Evolutionary conservation across 2,797 vertebrate species (phyloP).

Genomic region (Clamator glandarius): DNA sequence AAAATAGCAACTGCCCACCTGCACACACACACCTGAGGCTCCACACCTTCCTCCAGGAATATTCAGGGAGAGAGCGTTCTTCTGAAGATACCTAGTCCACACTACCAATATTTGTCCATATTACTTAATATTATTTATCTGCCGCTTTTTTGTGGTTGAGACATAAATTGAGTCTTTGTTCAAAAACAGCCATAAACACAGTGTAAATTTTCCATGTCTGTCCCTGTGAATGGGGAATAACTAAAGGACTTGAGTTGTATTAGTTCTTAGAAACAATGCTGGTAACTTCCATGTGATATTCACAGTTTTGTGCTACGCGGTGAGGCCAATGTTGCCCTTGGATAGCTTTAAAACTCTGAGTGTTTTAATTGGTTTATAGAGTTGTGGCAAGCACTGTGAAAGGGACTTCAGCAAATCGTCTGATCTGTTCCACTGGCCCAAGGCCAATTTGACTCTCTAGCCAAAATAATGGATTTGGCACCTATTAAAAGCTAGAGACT

Average conservation of each 20-base stretch:
- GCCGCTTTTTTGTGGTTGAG: not conserved
- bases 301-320: rapidly evolving
- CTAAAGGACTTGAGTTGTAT: not conserved
- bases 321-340: not conserved
- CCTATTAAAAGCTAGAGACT: not conserved
- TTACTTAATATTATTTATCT: not conserved
- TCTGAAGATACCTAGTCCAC: not conserved
- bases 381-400: not conserved
- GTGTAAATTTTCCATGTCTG: not conserved
- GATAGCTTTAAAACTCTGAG: not conserved
- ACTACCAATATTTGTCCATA: not conserved
- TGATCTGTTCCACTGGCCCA: not conserved
- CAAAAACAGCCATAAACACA: not conserved
- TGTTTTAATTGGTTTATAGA: not conserved
- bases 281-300: not conserved
- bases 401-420: not conserved
- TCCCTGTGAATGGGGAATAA: not conserved
- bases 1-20: not conserved
- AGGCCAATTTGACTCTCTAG: not conserved
- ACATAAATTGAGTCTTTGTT: not conserved
- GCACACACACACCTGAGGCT: not conserved
- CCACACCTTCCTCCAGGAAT: not conserved
- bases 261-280: not conserved
- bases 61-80: not conserved
- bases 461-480: not conserved